Evolutionary conservation across 2,113 vertebrate species (phyloP), one percentile per base, ranked within the genome.

Genomic region (Pseudonaja textilis): DNA sequence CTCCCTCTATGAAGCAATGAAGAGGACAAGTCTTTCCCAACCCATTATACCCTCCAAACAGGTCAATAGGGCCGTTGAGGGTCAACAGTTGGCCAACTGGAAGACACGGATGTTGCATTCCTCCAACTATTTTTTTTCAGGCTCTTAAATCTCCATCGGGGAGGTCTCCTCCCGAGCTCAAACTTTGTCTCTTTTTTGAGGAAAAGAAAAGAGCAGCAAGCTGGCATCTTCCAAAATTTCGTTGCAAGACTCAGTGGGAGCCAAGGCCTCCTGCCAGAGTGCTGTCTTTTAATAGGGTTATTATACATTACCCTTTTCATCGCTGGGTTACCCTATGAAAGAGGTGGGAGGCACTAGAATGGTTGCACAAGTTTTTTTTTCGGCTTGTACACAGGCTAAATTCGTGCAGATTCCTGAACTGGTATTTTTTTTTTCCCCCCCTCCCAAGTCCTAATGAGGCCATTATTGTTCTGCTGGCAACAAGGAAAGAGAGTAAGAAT

Each of bases 311-410:
- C 93, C 87, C 89, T 88, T 95, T 96, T 95, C 94, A 92, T 4
- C n/a, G 94, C 94, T 89, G 90, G 93, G 93, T 90, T 94, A 93
- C 91, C 93, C 93, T 95, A 87, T 88, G 94, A 96, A 87, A 93
- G 96, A 95, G 93, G 94, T 93, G 96, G 96, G 93, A 87, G 89
- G 87, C 92, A 93, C 16, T 64, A 14, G 64, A 29, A 69, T 94
- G 96, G 93, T 95, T 94, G 95, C 94, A 96, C 26, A 69, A 95
- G 55, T 16, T 89, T 96, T 96, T 96, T 96, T 97, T 91, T 96
- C 96, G 95, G 95, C 93, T 94, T 96, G 91, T 96, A 95, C 94
- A 94, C 95, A 96, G 93, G 90, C 95, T 94, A 85, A 92, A 95
- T 94, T 93, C 93, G 87, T 93, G 93, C 92, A 94, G 94, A 94